Evolutionary conservation across 2,888 invertebrate species (phyloP).

Genomic region (Drosophila tripunctata): DNA sequence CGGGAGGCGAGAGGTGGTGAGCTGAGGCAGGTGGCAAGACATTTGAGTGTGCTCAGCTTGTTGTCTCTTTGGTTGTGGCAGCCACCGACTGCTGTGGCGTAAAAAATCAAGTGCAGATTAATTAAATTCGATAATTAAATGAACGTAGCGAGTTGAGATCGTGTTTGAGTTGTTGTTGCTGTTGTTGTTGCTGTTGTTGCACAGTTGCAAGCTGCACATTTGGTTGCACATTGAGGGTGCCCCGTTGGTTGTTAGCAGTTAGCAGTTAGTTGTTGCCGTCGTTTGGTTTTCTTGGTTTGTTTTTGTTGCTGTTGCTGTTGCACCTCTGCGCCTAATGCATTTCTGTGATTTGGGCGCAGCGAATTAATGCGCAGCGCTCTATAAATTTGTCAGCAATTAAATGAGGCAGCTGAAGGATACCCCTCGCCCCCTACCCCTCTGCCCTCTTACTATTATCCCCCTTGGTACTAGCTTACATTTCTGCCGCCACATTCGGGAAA

Average conservation of each 20-base stretch:
- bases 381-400: conserved; percentile 83
- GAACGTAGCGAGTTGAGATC: conserved; percentile 76
- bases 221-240: conserved; percentile 72
- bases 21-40: conserved; percentile 11
- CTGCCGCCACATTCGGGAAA: not conserved
- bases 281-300: conserved; percentile 3
- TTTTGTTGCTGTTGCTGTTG: too few relatives aligned
- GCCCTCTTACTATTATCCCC: too few relatives aligned
- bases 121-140: conserved; percentile 82
- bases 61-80: conserved; percentile 38
- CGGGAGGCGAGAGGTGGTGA: not conserved
- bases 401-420: conserved; percentile 54
- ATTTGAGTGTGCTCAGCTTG: conserved; percentile 53
- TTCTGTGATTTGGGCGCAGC: conserved; percentile 81
- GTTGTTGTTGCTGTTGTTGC: conserved; percentile 6
- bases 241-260: conserved; percentile 30
- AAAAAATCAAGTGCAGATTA: conserved; percentile 79
- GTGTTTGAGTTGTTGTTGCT: conserved; percentile 57
- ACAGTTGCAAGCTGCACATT: conserved; percentile 49
- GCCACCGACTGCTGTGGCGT: conserved; percentile 61
- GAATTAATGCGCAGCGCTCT: conserved; percentile 81
- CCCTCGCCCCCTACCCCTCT: not conserved
- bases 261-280: conserved; percentile 13
- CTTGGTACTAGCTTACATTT: too few relatives aligned
- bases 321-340: conserved; percentile 65